Evolutionary conservation across 2,888 invertebrate genomes (phyloP), one percentile per base, ranked within the genome.

Genomic region (Lissonota sp.): DNA sequence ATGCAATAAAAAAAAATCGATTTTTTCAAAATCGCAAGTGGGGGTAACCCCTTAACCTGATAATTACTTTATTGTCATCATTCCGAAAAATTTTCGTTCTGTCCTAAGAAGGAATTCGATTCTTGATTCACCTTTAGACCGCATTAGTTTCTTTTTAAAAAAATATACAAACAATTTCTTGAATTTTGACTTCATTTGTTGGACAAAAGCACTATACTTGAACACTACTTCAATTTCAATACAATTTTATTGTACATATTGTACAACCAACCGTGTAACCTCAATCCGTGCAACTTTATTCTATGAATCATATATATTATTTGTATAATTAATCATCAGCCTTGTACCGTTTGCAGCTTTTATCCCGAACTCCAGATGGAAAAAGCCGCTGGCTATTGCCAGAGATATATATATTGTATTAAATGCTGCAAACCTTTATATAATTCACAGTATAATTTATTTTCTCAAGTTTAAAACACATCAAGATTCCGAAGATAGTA

Each of bases 261-360:
- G 1, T n/a, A n/a, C n/a, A n/a, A 26, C 26, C 26, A 26, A 26
- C 26, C 26, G 26, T 26, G 1, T 26, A 26, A 26, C 26, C 26
- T 26, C 26, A 26, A 26, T 26, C 26, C 26, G 26, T 26, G 26
- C 26, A 26, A 26, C 26, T 26, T 26, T 26, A 26, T 26, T 26
- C 26, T 26, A 26, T 26, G 26, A 26, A 26, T 26, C 26, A 1
- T 26, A 26, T 26, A 40, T 40, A 64, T 66, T 73, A 58, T 73
- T 73, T 63, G 73, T 76, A 69, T 37, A 66, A 76, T 70, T 78
- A 78, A 81, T 14, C n/a, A 37, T 40, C 49, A 77, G 73, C 81
- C 81, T 81, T 81, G 81, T 81, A 78, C 81, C 66, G 78, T 37
- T 81, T 78, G 70, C 44, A 40, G 69, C 53, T 58, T 57, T 40